Base-by-base conservation (phyloP, 2,113 vertebrate species). In the Neoarius graeffei region DNA sequence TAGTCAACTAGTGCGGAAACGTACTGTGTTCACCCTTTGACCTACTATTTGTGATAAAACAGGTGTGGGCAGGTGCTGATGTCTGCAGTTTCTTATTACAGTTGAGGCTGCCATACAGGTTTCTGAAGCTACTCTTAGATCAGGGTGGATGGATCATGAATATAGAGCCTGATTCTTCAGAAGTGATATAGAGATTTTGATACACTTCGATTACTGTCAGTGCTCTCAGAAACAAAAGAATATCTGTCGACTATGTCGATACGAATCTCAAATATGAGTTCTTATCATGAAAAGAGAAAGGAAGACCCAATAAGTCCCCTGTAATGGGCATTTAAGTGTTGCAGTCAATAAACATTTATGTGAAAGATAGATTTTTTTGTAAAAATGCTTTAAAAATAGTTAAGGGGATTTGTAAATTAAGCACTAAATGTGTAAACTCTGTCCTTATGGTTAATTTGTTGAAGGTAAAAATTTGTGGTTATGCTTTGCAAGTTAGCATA, bases 1-100 rank as follows among this genome's bases (percentile, higher is more conserved):
- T 69, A 85, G 81, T 77, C 57, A 84, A 90, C 81, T 64, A 74
- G 85, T 57, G 81, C 74, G 71, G 81, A 88, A 87, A 85, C 42
- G 66, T 73, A 48, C 60, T 25, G 64, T 14, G 14, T 81, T 86
- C 42, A 77, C 56, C 87, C 87, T 88, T 85, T 85, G 85, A 88
- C 89, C 87, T 85, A 90, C 76, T 87, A 42, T 27, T 69, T 73
- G 85, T 54, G 56, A 71, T 73, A 42, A 17, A 27, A 52, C 42
- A 50, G 64, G 56, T 81, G 74, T 59, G 2, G n/a, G 27, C 42
- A 73, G 59, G 20, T 87, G 86, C 86, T 87, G 86, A 83, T 30
- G 30, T 52, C 35, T 83, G 57, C 86, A 76, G 81, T 54, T 83
- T 64, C 80, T 71, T 76, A 27, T 74, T 74, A 87, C 80, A 25